These are phyloP conservation scores for Ascidia mentula DNA, from an alignment of 23 tunicate species.

Conservation along the genomic window DNA sequence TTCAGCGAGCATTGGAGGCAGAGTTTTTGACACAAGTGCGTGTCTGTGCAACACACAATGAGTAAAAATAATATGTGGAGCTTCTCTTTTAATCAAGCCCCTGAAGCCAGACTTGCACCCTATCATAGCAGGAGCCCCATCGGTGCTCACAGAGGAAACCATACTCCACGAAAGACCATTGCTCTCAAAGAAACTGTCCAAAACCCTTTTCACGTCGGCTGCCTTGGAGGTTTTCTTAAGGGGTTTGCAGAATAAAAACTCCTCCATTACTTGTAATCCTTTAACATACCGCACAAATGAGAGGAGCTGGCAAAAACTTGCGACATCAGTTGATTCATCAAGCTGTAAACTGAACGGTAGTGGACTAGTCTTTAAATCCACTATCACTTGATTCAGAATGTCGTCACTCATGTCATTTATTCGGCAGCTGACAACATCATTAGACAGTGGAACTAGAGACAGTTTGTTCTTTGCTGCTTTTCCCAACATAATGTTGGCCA, in stretches of 20 bases:
- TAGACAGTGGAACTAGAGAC: constrained; percentile 31
- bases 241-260: constrained; percentile 58
- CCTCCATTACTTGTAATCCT: constrained; percentile 41
- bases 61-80: constrained; percentile 32
- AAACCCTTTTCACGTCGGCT: constrained; percentile 29
- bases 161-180: constrained; percentile 35
- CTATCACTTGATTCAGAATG: constrained; percentile 40
- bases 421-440: constrained; percentile 31
- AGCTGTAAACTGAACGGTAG: constrained; percentile 50
- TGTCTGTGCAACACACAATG: constrained; percentile 33
- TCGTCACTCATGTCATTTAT: constrained; percentile 52
- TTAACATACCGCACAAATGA: constrained; percentile 54
- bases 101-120: constrained; percentile 52
- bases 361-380: constrained; percentile 43
- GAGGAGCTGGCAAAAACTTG: constrained; percentile 38
- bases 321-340: constrained; percentile 63
- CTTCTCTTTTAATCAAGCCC: constrained; percentile 30
- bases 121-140: constrained; percentile 47
- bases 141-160: constrained; percentile 34
- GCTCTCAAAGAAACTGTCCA: constrained; percentile 11
- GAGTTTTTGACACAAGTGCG: too few species aligned
- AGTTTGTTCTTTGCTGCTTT: constrained; percentile 51
- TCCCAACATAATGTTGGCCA: constrained; percentile 43
- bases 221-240: constrained; percentile 53
- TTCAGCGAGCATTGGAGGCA: constrained; percentile 28